Base-by-base conservation (phyloP, 2,888 invertebrate species). In the Chrysolina oricalcia region DNA sequence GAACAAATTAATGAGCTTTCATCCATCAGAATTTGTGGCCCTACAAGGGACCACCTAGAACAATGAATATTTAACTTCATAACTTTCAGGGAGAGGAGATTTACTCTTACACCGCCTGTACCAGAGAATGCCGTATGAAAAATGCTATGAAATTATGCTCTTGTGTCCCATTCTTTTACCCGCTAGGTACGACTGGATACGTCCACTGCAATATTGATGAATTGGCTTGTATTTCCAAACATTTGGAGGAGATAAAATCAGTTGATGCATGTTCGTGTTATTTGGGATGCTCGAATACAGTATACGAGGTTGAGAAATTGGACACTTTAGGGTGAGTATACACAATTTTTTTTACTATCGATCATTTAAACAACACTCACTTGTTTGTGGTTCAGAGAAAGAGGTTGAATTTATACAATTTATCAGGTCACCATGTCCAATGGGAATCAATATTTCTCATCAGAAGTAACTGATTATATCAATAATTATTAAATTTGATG, bases 151-250 rank as follows among this genome's bases (percentile, higher is more conserved):
- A 91, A 59, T 89, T 91, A 21, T 95, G 95, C 85, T 91, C 91
- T 82, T 95, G 95, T 83, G 91, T 94, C 71, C 94, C 94, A 15
- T 92, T 93, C 83, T 94, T 94, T 85, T 94, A 94, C 87, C 92
- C 92, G 19, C 86, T 89, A 13, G 89, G 92, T 90, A 91, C 88
- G 21, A 79, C 77, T 2, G 46, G 72, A 21, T 92, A 91, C 78
- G 90, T 90, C 35, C 90, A 91, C 83, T 94, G 94, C 82, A 89
- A 88, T 0, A 83, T 94, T 5, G 87, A 87, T 1, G 92, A 93
- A 80, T 87, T 94, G 73, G 85, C 87, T 59, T 94, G 94, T 81
- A 90, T 95, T 53, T 89, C 90, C 0, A 88, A 89, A 11, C 86
- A 91, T 84, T 89, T 89, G 56, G 84, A 88, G 0, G 89, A 90